Evolutionary conservation across 64 coral and sea anemone genomes (phyloP).

Genomic region (Dendrophyllia cribrosa): DNA sequence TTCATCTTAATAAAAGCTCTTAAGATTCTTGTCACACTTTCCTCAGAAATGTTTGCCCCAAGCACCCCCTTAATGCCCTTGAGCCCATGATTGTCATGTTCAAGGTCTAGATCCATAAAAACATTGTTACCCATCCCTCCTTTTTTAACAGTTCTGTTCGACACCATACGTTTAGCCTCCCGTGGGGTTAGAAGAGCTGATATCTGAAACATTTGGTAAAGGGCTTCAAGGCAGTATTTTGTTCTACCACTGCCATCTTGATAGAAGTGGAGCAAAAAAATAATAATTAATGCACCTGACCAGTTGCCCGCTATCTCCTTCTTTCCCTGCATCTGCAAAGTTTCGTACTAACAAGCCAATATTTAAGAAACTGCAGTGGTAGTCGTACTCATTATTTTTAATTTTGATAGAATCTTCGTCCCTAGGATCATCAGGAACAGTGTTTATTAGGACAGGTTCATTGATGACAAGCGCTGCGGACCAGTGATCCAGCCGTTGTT

Average conservation of each 20-base stretch:
- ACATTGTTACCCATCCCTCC: slow-evolving; percentile 51
- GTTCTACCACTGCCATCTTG: background rate
- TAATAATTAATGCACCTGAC: slow-evolving; percentile 20
- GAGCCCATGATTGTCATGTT: slow-evolving; percentile 42
- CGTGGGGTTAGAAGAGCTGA: slow-evolving; percentile 33
- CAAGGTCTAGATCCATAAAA: slow-evolving; percentile 36
- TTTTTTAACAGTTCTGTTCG: slow-evolving; percentile 66
- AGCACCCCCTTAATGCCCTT: background rate
- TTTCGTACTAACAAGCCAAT: background rate
- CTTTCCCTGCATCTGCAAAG: slow-evolving; percentile 12
- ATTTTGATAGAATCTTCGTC: background rate
- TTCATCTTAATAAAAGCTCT: too few relatives aligned
- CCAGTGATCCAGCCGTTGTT: too few relatives aligned
- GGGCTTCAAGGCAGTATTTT: slow-evolving; percentile 65
- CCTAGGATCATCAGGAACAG: background rate
- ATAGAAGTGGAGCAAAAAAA: slow-evolving; percentile 8
- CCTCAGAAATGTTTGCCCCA: background rate
- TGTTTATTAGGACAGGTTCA: background rate
- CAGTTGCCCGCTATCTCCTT: slow-evolving; percentile 26
- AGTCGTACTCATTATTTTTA: slow-evolving; percentile 30
- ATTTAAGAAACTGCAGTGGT: slow-evolving; percentile 15
- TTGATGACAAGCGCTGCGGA: background rate
- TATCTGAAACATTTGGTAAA: slow-evolving; percentile 40
- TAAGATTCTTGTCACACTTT: too few relatives aligned
- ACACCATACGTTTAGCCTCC: slow-evolving; percentile 20